Evolutionary conservation across 1,140 invertebrate genomes (phyloP).

Genomic region (Aphaenogaster rudis): DNA sequence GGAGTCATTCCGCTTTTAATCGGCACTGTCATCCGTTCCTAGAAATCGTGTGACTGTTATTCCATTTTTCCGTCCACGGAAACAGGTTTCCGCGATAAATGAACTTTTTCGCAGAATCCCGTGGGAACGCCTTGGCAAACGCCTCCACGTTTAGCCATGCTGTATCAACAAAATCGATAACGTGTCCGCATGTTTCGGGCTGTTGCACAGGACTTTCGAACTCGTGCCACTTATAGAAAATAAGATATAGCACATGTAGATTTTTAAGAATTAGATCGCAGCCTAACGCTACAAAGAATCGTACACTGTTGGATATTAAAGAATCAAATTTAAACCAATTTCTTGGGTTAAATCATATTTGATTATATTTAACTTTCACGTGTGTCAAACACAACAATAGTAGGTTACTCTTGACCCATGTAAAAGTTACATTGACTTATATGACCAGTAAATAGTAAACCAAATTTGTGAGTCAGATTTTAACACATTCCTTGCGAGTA

Average conservation of each 20-base stretch:
- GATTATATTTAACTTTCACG: no score
- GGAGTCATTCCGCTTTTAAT: conserved; percentile 50
- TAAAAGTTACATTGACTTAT: no score
- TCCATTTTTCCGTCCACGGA: background rate
- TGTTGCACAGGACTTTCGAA: conserved; percentile 27
- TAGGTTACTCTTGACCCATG: no score
- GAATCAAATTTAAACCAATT: no score
- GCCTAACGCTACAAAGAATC: background rate
- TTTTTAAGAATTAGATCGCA: background rate
- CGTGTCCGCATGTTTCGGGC: conserved; percentile 8
- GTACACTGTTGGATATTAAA: background rate
- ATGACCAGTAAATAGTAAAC: no score
- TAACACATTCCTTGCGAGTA: no score
- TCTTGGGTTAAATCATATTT: no score
- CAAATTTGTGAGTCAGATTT: no score
- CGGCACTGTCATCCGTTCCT: conserved; percentile 19
- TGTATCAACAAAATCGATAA: conserved; percentile 50
- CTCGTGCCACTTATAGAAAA: background rate
- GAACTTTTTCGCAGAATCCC: conserved; percentile 17
- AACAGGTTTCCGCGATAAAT: conserved; percentile 36
- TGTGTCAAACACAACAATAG: no score
- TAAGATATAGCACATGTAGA: background rate
- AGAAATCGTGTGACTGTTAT: conserved; percentile 6
- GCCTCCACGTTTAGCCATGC: conserved; percentile 22
- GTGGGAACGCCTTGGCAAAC: conserved; percentile 42